Evolutionary conservation across 2,888 invertebrate genomes (phyloP).

Genomic region (Cylloceria caligata): DNA sequence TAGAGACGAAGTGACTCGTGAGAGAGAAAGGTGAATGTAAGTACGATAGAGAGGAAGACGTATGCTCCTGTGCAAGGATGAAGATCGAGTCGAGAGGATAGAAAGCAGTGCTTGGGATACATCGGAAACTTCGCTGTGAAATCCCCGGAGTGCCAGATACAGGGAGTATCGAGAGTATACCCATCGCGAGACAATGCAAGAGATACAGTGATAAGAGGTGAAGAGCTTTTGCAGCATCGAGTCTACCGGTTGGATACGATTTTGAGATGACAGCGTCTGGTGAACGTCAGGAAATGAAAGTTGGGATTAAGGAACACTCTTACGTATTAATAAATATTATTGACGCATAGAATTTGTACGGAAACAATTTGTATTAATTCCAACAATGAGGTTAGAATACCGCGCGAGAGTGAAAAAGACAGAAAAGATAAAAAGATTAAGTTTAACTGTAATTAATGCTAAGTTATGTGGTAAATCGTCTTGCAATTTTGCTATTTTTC

Average conservation of each 20-base stretch:
- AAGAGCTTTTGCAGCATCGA: not conserved
- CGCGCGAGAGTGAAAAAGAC: too few species aligned
- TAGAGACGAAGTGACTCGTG: slow-evolving; percentile 16
- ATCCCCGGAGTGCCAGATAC: slow-evolving; percentile 39
- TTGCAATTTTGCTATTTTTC: too few species aligned
- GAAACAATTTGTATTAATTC: too few species aligned
- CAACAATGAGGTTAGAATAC: too few species aligned
- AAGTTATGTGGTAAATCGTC: too few species aligned
- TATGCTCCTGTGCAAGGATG: slow-evolving; percentile 35
- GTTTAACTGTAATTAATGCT: too few species aligned
- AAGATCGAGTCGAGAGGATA: slow-evolving; percentile 44
- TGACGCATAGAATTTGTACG: too few species aligned
- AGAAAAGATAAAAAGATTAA: too few species aligned
- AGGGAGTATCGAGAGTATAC: slow-evolving; percentile 16
- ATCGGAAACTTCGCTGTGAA: slow-evolving; percentile 43
- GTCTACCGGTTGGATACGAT: not conserved
- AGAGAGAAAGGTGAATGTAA: slow-evolving; percentile 32
- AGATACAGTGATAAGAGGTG: not conserved
- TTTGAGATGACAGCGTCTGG: not conserved
- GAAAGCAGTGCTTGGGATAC: slow-evolving; percentile 37
- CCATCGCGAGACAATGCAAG: not conserved
- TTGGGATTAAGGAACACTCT: too few species aligned
- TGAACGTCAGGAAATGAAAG: too few species aligned
- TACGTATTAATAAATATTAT: too few species aligned
- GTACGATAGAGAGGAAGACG: slow-evolving; percentile 39